Conservation (phyloP, 1,140 invertebrate genomes). For the Penaeus chinensis region DNA sequence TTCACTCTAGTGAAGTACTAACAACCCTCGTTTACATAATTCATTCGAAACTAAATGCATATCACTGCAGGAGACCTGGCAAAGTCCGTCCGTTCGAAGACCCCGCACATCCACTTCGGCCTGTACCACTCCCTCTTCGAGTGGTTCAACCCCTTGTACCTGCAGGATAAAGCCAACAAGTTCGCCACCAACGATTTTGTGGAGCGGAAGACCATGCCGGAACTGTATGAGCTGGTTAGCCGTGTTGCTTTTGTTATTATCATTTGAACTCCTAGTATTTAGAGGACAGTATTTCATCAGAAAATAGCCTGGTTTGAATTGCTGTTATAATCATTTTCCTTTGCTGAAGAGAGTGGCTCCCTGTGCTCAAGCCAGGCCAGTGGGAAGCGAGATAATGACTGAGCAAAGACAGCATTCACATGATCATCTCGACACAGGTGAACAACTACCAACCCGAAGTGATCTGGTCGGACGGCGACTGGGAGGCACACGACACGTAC, state of each 20-base stretch:
- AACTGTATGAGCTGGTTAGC: conserved; percentile 71
- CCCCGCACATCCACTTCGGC: conserved; percentile 79
- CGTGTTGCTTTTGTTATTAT: background rate
- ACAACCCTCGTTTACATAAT: too few species aligned
- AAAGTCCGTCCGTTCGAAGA: conserved; percentile 76
- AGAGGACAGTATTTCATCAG: background rate
- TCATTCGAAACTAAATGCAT: too few species aligned
- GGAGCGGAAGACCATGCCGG: conserved; percentile 68
- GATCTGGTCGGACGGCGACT: conserved; percentile 91
- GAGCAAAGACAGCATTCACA: background rate
- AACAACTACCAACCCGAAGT: conserved; percentile 85
- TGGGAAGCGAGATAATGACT: too few species aligned
- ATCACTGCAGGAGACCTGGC: conserved; percentile 76
- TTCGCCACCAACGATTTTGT: conserved; percentile 41
- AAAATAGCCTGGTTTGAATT: too few species aligned
- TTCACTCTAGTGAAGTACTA: too few species aligned
- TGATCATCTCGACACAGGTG: background rate
- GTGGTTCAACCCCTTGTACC: conserved; percentile 90
- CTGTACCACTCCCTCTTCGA: conserved; percentile 91
- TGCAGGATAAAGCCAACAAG: conserved; percentile 75
- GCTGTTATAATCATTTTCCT: too few species aligned
- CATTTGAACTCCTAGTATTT: background rate
- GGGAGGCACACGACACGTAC: conserved; percentile 74
- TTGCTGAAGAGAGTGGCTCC: too few species aligned
- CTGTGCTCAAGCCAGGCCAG: background rate